phyloP scores from a whole-genome alignment of 2,888 invertebrate species.

The Chymomyza caudatula region DNA sequence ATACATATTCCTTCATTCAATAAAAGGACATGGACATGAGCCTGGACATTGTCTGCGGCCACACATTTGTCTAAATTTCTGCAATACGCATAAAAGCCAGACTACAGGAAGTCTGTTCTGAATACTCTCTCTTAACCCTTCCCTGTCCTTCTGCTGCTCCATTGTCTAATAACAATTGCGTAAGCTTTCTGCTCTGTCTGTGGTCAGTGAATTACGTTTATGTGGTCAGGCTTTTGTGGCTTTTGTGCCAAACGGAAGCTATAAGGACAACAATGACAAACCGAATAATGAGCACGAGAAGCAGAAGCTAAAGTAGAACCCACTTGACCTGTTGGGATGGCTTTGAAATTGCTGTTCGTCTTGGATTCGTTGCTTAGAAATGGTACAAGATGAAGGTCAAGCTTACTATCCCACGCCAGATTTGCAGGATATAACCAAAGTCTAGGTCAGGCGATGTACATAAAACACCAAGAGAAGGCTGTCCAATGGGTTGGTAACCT shows the following conservation, averaged over 20 bases:
- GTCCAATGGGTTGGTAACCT: not conserved
- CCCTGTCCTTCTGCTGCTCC: too few species aligned
- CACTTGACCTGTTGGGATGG: not conserved
- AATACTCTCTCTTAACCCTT: too few species aligned
- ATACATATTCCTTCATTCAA: conserved; percentile 39
- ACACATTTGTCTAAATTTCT: conserved; percentile 10
- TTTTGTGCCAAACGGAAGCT: not conserved
- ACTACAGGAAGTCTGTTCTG: not conserved
- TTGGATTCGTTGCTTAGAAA: not conserved
- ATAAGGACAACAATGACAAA: not conserved
- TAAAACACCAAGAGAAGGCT: not conserved
- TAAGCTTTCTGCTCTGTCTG: too few species aligned
- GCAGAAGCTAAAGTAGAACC: not conserved
- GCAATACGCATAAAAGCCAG: not conserved
- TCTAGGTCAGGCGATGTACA: not conserved
- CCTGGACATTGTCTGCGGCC: conserved; percentile 15
- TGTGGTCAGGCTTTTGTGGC: not conserved
- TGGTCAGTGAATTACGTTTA: not conserved
- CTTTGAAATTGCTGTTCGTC: not conserved
- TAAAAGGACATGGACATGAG: not conserved
- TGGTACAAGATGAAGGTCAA: not conserved
- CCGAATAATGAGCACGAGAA: not conserved
- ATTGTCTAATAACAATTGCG: too few species aligned
- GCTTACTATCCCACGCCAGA: not conserved
- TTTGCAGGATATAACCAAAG: not conserved